Percentiles rank a stretch among this genome's conserved stretches.
phyloP scores from a whole-genome alignment of 2,113 vertebrate species.

The Spheniscus mendiculus region DNA sequence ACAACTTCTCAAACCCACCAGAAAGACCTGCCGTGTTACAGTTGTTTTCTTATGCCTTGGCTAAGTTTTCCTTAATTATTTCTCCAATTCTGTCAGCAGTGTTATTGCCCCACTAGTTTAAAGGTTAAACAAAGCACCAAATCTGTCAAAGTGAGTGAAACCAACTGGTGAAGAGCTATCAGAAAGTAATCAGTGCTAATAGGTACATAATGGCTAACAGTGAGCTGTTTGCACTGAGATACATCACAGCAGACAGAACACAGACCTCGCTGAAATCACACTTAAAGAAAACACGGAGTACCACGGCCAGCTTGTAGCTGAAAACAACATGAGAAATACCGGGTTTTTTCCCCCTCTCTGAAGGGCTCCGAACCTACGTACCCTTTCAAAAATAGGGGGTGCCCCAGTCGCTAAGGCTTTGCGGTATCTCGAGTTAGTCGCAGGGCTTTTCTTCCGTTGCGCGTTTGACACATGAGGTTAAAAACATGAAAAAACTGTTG shows the following conservation, averaged over 20 bases:
- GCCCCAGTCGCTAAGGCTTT: not conserved
- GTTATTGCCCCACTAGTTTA: conserved; percentile 83
- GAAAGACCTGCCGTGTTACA: conserved; percentile 72
- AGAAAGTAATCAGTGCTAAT: conserved; percentile 98
- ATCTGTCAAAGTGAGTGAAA: conserved; percentile 95
- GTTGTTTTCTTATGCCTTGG: conserved; percentile 74
- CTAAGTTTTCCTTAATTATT: conserved; percentile 83
- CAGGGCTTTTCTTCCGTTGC: not conserved
- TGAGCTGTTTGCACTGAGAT: conserved; percentile 89
- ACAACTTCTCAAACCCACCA: conserved; percentile 64
- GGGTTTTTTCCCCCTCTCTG: rapidly evolving
- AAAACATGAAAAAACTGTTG: not conserved
- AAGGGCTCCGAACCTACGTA: not conserved
- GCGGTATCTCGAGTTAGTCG: not conserved
- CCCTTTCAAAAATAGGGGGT: not conserved
- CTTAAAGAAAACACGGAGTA: conserved; percentile 72
- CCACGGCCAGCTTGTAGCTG: not conserved
- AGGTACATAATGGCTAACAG: conserved; percentile 97
- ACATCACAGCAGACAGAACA: conserved; percentile 86
- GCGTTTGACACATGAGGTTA: not conserved
- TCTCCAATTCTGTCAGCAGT: conserved; percentile 77
- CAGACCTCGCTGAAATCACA: conserved; percentile 82
- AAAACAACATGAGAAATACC: not conserved
- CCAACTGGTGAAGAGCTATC: conserved; percentile 91
- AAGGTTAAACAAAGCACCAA: conserved; percentile 95